Conservation (phyloP, 2,797 vertebrate genomes). For the Acropternis orthonyx region DNA sequence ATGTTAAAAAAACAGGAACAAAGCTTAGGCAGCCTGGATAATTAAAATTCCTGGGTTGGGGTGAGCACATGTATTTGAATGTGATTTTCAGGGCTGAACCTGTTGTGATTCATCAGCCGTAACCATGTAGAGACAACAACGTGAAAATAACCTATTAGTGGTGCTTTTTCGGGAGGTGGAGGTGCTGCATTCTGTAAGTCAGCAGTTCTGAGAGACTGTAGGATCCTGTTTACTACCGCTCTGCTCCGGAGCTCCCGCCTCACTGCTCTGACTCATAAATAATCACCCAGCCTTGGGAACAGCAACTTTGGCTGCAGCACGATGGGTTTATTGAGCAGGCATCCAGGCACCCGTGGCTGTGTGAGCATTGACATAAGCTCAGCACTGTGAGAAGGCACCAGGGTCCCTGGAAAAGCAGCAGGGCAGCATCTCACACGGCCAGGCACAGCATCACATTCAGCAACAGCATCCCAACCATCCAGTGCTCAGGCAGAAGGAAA, state of each 20-base stretch:
- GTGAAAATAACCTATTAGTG: not conserved
- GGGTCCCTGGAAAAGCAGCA: not conserved
- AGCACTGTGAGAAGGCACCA: fast-evolving
- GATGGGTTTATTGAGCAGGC: conserved; percentile 28
- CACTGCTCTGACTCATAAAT: not conserved
- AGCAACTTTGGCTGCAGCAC: not conserved
- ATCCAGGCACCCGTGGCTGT: not conserved
- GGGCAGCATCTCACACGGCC: not conserved
- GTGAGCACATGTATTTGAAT: not conserved
- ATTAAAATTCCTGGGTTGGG: not conserved
- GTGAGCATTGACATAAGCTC: not conserved
- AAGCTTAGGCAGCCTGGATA: not conserved
- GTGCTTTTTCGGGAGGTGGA: not conserved
- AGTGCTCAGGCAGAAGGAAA: fast-evolving
- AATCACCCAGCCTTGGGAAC: not conserved
- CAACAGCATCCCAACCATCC: not conserved
- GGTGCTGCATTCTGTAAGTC: not conserved
- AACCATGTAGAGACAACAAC: not conserved
- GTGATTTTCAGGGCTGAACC: not conserved
- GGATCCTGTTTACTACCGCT: not conserved
- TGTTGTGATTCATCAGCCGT: not conserved
- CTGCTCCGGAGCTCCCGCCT: not conserved
- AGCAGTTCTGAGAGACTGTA: not conserved
- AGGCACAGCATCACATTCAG: fast-evolving
- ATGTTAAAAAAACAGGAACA: not conserved